Conservation (phyloP, 2,113 vertebrate genomes). For the Ia io region DNA sequence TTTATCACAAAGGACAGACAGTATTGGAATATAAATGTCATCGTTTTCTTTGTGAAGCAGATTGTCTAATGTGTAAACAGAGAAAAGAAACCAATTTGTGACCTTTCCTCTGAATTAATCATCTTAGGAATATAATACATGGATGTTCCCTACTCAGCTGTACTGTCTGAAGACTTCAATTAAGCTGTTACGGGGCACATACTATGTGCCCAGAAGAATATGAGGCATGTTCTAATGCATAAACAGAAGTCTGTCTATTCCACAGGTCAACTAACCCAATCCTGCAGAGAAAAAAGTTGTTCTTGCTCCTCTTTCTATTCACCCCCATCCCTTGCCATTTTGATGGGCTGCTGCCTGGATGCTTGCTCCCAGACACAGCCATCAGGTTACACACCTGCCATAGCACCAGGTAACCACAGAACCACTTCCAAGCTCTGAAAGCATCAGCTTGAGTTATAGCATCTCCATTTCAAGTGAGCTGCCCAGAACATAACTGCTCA, state of each 20-base stretch:
- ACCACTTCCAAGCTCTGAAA: neutral
- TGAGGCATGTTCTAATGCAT: neutral
- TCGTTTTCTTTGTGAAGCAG: constrained; percentile 40
- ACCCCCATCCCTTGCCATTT: neutral
- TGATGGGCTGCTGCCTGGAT: neutral
- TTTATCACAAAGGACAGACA: constrained; percentile 23
- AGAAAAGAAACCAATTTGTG: neutral
- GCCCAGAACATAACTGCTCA: neutral
- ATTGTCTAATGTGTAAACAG: constrained; percentile 18
- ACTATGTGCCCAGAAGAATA: neutral
- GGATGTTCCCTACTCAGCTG: neutral
- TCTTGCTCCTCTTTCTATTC: neutral
- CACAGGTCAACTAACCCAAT: neutral
- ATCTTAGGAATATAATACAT: neutral
- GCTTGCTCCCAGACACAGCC: neutral
- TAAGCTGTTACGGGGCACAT: neutral
- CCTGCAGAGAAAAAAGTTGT: neutral
- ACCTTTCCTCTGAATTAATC: constrained; percentile 43
- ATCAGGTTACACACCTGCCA: neutral
- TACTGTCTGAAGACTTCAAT: neutral
- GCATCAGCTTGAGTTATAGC: neutral
- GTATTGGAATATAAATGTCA: constrained; percentile 50
- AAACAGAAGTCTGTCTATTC: neutral
- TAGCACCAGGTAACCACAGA: neutral
- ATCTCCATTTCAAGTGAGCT: neutral